phyloP scores from a whole-genome alignment of 2,888 invertebrate genomes.

The Ectemnius lituratus region DNA sequence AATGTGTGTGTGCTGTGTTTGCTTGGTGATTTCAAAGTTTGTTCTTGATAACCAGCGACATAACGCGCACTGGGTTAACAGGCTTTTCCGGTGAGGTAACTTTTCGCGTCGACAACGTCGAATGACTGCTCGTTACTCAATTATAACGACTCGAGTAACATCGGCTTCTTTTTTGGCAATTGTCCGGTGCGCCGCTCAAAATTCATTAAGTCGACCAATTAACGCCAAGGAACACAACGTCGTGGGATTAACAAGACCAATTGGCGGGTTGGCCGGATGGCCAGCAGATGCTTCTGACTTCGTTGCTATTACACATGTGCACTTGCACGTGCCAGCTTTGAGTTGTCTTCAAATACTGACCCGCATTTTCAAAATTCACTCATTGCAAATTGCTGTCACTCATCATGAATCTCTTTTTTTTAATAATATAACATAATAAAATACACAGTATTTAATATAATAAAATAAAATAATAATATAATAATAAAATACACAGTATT shows the following conservation, averaged over 20 bases:
- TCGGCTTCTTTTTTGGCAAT: constrained; percentile 24
- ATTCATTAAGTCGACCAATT: constrained; percentile 55
- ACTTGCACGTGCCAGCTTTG: background rate
- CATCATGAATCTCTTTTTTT: background rate
- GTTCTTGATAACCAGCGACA: too few relatives aligned
- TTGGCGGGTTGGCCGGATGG: constrained; percentile 55
- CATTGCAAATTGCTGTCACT: background rate
- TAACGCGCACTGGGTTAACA: too few relatives aligned
- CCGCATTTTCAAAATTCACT: constrained; percentile 3
- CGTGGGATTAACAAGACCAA: constrained; percentile 60
- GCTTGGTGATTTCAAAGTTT: too few relatives aligned
- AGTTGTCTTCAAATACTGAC: background rate
- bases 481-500: background rate
- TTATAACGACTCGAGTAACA: too few relatives aligned
- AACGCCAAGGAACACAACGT: constrained; percentile 47
- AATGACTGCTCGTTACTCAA: background rate
- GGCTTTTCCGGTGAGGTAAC: too few relatives aligned
- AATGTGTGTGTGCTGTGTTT: too few relatives aligned
- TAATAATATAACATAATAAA: background rate
- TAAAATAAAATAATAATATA: too few relatives aligned
- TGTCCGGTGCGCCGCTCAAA: constrained; percentile 24
- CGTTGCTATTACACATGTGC: constrained; percentile 22
- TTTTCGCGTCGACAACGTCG: background rate
- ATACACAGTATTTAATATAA: background rate
- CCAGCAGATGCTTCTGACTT: constrained; percentile 51